Evolutionary conservation across 1,140 invertebrate species (phyloP), one percentile per base, ranked within the genome.

Genomic region (Zaprionus vittiger): DNA sequence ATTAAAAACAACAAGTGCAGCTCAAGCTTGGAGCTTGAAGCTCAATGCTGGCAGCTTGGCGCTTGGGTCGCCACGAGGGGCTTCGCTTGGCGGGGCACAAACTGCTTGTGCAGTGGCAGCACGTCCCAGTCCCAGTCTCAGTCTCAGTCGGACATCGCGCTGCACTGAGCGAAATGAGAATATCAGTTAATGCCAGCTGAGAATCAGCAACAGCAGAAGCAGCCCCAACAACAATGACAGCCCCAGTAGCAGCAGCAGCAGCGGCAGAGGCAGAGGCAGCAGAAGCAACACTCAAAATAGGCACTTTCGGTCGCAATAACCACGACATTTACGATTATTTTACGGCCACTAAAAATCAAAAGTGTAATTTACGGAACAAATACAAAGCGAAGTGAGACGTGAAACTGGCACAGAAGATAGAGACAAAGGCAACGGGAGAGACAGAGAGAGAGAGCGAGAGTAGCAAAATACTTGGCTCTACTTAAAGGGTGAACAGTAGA

Each of bases 321-420:
- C 78, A 90, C 87, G 91, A 92, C 91, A 92, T 92, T 92, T 92
- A 92, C 91, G 91, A 92, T 92, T 92, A 92, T 92, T 92, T 92
- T 92, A 92, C 91, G 87, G 81, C 77, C 91, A 91, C 82, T 92
- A 92, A 92, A 91, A 92, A 92, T 92, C 91, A 92, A 92, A 92
- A 91, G 90, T 91, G 89, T 91, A 91, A 91, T 91, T 91, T 91
- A 91, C 82, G 85, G 78, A 91, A 91, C 81, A 73, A 83, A 86
- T 83, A 80, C 80, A 80, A 86, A 86, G 65, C 78, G 83, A 82
- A 77, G 75, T 62, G 68, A 86, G 83, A 81, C 81, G 61, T 62
- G 20, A 63, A 73, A 73, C 80, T 74, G 81, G 73, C 78, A 65
- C 81, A 79, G 59, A 61, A 61, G 49, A 41, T 38, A 66, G 26